Base-by-base conservation (phyloP, 2,888 invertebrate genomes). In the Himalopsyche kuldschensis region DNA sequence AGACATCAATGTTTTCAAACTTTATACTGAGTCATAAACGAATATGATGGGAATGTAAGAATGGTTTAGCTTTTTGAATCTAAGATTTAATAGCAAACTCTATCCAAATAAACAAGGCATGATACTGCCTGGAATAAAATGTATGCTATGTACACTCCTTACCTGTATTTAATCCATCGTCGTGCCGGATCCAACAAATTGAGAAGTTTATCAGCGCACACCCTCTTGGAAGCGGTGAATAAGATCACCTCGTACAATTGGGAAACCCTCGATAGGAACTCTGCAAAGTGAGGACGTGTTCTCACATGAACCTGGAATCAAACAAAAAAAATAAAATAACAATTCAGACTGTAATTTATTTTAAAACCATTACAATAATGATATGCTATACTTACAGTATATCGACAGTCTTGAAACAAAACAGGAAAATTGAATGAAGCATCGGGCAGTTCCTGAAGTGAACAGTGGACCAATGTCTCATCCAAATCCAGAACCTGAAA, bases 401-500 rank as follows among this genome's bases (percentile, higher is more conserved):
- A 98, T 80, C 97, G 94, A 88, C 96, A 96, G 88, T 97, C 97
- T 91, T 98, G 97, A 90, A 97, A 98, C 46, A 95, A 92, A 47
- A 98, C 98, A 0, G 98, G 98, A 90, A 99, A 98, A 87, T 97
- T 95, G 90, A 98, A 97, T 87, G 97, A 96, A 0, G 98, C 98
- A 89, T 98, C 98, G 0, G 96, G 95, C 83, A 98, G 90, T 90
- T 97, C 97, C 87, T 97, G 96, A 3, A 98, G 93, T 87, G 97
- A 97, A 90, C 98, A 98, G 89, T 98, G 98, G 3, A 98, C 98
- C 88, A 99, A 90, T 0, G 98, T 99, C 91, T 99, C 98, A 90
- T 99, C 98, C 85, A 94, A 88, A 87, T 94, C 94, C 77, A 92
- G 87, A 20, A 92, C 90, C 95, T 95, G 88, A 88, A 31, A 78